A percentile compares a stretch with the other conserved stretches of the same genome.
phyloP scores from a whole-genome alignment of 1,140 invertebrate species.

The Saccostrea glomerata region DNA sequence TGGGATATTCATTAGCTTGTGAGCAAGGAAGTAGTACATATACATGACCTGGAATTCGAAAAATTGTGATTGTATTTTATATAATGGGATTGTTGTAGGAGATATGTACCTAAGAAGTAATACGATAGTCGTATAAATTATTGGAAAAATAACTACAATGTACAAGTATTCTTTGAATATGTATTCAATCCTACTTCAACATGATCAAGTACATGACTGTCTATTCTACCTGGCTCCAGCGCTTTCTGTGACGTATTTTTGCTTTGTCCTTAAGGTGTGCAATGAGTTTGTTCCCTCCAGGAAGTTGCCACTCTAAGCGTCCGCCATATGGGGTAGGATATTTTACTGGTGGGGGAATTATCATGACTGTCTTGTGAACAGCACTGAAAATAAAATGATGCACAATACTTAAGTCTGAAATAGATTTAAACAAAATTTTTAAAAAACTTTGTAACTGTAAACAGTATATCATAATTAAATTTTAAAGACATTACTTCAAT shows the following conservation, averaged over 20 bases:
- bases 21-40: constrained; percentile 92
- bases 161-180: too few species aligned
- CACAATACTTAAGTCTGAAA: not conserved
- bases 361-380: constrained; percentile 91
- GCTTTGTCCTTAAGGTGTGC: constrained; percentile 98
- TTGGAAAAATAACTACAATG: too few species aligned
- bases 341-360: constrained; percentile 88
- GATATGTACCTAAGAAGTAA: not conserved
- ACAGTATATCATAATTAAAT: not conserved
- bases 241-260: constrained; percentile 93
- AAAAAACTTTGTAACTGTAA: not conserved
- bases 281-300: constrained; percentile 98
- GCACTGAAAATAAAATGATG: constrained; percentile 66
- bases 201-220: not conserved
- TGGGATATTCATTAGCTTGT: constrained; percentile 59
- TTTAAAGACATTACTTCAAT: not conserved
- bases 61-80: not conserved
- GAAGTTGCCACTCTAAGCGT: constrained; percentile 94
- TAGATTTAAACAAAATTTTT: too few species aligned
- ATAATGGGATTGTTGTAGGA: not conserved
- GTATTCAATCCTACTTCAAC: too few species aligned
- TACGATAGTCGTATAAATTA: too few species aligned
- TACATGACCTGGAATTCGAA: constrained; percentile 90
- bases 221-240: constrained; percentile 79
- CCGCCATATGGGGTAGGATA: constrained; percentile 97